Evolutionary conservation across 2,113 vertebrate species (phyloP).

Genomic region (Origma solitaria): DNA sequence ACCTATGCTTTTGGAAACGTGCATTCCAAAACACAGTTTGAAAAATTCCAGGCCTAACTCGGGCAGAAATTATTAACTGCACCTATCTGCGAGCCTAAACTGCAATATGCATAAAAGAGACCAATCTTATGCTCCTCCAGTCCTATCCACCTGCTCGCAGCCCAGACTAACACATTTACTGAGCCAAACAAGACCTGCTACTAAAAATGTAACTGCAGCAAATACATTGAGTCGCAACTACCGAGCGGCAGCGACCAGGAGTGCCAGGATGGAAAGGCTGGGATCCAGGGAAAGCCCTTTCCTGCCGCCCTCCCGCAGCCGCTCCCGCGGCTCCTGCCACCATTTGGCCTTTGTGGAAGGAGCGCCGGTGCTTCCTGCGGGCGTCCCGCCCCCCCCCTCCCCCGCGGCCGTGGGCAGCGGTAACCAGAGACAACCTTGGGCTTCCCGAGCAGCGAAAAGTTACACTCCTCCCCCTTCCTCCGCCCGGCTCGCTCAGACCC

Average conservation of each 20-base stretch:
- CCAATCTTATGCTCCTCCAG: neutral
- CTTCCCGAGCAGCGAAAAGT: constrained; percentile 58
- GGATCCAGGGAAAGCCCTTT: neutral
- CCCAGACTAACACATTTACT: neutral
- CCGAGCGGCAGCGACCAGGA: neutral
- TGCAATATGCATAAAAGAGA: neutral
- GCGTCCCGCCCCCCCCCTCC: neutral
- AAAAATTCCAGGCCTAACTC: constrained; percentile 12
- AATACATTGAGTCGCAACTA: fast-evolving
- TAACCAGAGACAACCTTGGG: constrained; percentile 38
- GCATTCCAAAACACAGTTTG: neutral
- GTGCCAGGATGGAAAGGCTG: neutral
- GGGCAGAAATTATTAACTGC: neutral
- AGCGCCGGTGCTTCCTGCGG: constrained; percentile 31
- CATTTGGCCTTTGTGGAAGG: constrained; percentile 46
- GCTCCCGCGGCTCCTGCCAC: constrained; percentile 5
- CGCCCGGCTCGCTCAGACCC: neutral
- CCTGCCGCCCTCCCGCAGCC: neutral
- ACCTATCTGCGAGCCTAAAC: neutral
- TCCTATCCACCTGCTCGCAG: neutral
- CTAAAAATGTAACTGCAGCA: neutral
- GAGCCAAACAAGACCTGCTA: neutral
- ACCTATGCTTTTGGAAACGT: neutral
- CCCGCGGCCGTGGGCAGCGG: neutral
- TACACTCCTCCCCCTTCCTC: constrained; percentile 49